Conservation (phyloP, 2,888 invertebrate genomes). For the Gibbula magus region DNA sequence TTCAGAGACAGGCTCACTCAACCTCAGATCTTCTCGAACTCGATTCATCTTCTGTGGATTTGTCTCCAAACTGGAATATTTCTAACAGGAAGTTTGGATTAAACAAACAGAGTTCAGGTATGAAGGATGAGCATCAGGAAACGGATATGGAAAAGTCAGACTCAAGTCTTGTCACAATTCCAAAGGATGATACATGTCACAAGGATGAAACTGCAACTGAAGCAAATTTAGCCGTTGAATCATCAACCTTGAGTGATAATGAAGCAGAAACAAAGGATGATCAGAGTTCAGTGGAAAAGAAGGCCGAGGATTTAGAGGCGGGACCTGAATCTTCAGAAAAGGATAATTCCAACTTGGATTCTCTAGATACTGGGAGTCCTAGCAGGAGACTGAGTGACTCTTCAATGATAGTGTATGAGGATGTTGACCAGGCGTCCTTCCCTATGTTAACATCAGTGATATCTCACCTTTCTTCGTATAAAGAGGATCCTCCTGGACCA, state of each 20-base stretch:
- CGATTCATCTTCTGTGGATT: background rate
- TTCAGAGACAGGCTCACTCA: background rate
- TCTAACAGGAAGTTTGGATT: too few relatives aligned
- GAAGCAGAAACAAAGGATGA: background rate
- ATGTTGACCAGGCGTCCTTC: background rate
- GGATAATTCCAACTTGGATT: background rate
- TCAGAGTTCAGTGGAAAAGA: background rate
- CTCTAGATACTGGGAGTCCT: background rate
- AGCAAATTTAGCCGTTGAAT: background rate
- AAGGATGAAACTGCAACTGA: background rate
- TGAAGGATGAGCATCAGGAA: background rate
- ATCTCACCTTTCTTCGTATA: background rate
- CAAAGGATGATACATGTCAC: too few relatives aligned
- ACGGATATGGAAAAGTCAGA: background rate
- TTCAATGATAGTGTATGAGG: slow-evolving; percentile 6
- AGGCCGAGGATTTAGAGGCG: background rate
- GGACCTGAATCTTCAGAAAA: background rate
- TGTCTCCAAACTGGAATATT: too few relatives aligned
- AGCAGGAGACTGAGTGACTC: background rate
- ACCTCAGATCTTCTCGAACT: background rate
- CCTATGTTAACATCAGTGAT: background rate
- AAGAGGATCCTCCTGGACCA: background rate
- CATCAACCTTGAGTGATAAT: background rate
- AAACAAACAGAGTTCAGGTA: background rate
- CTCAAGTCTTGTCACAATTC: too few relatives aligned